These are phyloP conservation scores for Coleophora deauratella DNA, from an alignment of 2,888 invertebrate species.

Conservation along the genomic window DNA sequence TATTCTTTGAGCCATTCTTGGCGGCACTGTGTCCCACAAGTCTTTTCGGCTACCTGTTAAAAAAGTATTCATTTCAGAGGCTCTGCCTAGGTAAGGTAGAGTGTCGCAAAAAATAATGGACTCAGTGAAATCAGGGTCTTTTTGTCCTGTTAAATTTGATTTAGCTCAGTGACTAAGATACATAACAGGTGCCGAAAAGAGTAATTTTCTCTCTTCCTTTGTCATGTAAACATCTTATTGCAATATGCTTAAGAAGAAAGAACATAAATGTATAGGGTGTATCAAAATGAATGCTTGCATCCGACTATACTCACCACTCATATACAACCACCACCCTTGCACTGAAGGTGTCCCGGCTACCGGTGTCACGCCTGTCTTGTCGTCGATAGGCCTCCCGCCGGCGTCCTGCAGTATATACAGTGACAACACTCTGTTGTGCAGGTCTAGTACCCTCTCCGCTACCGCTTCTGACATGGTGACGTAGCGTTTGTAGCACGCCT, in stretches of 20 bases:
- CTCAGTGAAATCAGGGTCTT: too few species aligned
- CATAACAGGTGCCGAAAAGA: too few species aligned
- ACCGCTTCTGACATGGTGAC: conserved; percentile 89
- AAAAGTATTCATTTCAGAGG: too few species aligned
- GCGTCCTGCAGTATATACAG: conserved; percentile 88
- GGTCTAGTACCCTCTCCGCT: conserved; percentile 85
- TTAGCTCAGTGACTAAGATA: too few species aligned
- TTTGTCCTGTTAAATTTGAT: too few species aligned
- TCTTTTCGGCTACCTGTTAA: conserved; percentile 82
- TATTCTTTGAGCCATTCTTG: conserved; percentile 89
- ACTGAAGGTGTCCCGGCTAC: conserved; percentile 87
- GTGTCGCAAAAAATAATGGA: too few species aligned
- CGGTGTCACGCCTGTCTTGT: conserved; percentile 56
- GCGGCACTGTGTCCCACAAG: conserved; percentile 91
- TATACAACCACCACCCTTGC: conserved; percentile 93
- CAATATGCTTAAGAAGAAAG: too few species aligned
- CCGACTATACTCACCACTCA: conserved; percentile 86
- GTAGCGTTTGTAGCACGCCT: conserved; percentile 82
- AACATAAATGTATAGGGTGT: too few species aligned
- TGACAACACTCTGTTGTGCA: conserved; percentile 84
- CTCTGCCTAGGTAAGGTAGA: too few species aligned
- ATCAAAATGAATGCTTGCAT: too few species aligned
- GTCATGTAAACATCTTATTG: too few species aligned
- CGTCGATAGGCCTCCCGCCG: conserved; percentile 84
- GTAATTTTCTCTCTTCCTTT: too few species aligned